A percentile compares a stretch with the other conserved stretches of the same genome.
Evolutionary conservation across 1,140 invertebrate genomes (phyloP).

Genomic region (Drosophila ficusphila): DNA sequence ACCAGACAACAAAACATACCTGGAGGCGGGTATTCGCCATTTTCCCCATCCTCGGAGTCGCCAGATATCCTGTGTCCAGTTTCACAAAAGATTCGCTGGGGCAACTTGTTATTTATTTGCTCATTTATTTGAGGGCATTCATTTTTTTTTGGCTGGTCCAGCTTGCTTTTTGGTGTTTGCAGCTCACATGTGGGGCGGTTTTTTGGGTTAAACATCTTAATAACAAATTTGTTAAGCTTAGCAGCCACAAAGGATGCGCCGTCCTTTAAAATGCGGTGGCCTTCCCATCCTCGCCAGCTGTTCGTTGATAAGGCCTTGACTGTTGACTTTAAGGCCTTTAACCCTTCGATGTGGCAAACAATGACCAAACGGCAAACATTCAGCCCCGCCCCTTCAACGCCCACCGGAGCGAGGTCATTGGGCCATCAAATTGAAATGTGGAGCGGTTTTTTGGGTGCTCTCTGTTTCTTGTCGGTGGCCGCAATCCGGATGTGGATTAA

Average conservation of each 20-base stretch:
- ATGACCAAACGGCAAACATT: constrained; percentile 18
- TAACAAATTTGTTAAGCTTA: constrained; percentile 69
- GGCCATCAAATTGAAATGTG: constrained; percentile 68
- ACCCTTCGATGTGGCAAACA: constrained; percentile 45
- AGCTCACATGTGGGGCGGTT: constrained; percentile 16
- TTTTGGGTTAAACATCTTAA: constrained; percentile 63
- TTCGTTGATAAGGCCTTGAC: constrained; percentile 35
- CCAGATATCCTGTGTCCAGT: neutral
- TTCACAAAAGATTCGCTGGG: constrained; percentile 33
- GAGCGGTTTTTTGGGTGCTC: constrained; percentile 32
- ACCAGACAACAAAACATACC: constrained; percentile 39
- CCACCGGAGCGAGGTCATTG: constrained; percentile 50
- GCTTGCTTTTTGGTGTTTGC: neutral
- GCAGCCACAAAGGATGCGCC: constrained; percentile 18
- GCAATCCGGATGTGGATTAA: constrained; percentile 40
- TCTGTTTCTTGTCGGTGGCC: constrained; percentile 14
- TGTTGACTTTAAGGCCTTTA: constrained; percentile 68
- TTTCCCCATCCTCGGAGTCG: neutral
- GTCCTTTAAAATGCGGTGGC: constrained; percentile 20
- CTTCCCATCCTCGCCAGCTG: neutral
- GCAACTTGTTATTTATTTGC: constrained; percentile 64
- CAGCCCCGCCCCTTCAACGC: constrained; percentile 2
- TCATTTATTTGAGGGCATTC: constrained; percentile 67
- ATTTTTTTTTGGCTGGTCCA: constrained; percentile 32
- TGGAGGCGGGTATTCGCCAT: neutral